Base-by-base conservation (phyloP, 1,140 invertebrate genomes). In the Lutraria rhynchaena region DNA sequence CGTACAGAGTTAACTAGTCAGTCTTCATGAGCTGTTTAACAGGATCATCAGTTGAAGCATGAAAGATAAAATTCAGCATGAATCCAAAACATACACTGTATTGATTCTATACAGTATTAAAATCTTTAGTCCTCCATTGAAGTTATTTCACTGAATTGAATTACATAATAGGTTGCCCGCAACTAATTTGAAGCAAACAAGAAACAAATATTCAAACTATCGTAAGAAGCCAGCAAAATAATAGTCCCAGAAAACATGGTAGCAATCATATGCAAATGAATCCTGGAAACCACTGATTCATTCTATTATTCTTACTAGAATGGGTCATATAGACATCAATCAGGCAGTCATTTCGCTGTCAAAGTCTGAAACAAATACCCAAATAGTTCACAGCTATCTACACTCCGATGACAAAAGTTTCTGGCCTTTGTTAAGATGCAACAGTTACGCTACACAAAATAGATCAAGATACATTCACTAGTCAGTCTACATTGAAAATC, bases 141-240 rank as follows among this genome's bases (percentile, higher is more conserved):
- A 57, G 49, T n/a, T 1, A 27, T 71, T 44, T 71, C 69, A 41
- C 37, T 41, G 37, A 5, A 5, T 41, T 41, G 15, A 41, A 41
- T 71, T 71, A 71, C 69, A 71, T 71, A 71, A 71, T 55, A 46
- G 69, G 19, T 57, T 71, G 37, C 41, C 44, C 63, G 19, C 29
- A 71, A 51, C 27, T 29, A 24, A 51, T 55, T 46, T 55, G 11
- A 17, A 46, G 31, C 3, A 57, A 37, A 41, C 37, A 41, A 41
- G 37, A 41, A 37, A 35, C 69, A 57, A 19, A 19, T 55, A 55
- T 22, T 71, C 69, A 57, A 35, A 71, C 53, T 29, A 37, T 71
- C 69, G 35, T 55, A 24, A 71, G 51, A 71, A 31, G 29, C 29
- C 22, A 27, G 11, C 15, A 71, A 71, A 57, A 55, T 71, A 35